Evolutionary conservation across 2,113 vertebrate species (phyloP), one percentile per base, ranked within the genome.

Genomic region (Salvelinus namaycush): DNA sequence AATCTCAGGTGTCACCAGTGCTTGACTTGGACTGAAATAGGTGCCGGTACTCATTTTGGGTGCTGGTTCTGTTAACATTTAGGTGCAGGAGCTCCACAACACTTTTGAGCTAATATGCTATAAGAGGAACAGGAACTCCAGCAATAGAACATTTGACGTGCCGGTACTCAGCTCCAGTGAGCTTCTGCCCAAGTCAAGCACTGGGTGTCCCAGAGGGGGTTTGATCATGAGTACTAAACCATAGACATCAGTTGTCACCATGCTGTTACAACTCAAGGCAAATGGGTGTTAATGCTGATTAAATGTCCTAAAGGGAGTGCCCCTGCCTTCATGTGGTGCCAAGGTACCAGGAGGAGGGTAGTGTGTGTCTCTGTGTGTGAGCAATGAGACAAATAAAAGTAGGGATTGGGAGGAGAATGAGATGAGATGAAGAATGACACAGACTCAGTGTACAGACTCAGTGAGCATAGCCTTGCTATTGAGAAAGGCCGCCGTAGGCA

Each of bases 231-330:
- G 11, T 29, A 22, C 27, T 6, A 74, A 34, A 66, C 9, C 29
- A 66, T 12, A 16, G 34, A 16, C 60, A 7, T 65, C n/a, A 24
- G 24, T 68, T 68, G 22, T 49, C 20, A 44, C 11, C 20, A 65
- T 74, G 59, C 34, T 26, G 7, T 16, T 24, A 24, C 22, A 34
- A 27, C 14, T 34, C 5, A 68, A 67, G 26, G 39, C 3, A 48
- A 48, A 70, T 18, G n/a, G n/a, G 4, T 70, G 12, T 22, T 49
- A 49, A 24, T 22, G 22, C 20, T 70, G 4, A 22, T 49, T 24
- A 60, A 62, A 60, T 62, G 57, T 68, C 66, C 29, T 31, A 68
- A 20, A 68, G 18, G 39, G 29, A 68, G 66, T 66, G 24, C 24
- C n/a, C 8, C 14, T n/a, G 31, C 22, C 14, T 54, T 72, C 49